Evolutionary conservation across 2,888 invertebrate genomes (phyloP), one percentile per base, ranked within the genome.

Genomic region (Drosophila barbarae): DNA sequence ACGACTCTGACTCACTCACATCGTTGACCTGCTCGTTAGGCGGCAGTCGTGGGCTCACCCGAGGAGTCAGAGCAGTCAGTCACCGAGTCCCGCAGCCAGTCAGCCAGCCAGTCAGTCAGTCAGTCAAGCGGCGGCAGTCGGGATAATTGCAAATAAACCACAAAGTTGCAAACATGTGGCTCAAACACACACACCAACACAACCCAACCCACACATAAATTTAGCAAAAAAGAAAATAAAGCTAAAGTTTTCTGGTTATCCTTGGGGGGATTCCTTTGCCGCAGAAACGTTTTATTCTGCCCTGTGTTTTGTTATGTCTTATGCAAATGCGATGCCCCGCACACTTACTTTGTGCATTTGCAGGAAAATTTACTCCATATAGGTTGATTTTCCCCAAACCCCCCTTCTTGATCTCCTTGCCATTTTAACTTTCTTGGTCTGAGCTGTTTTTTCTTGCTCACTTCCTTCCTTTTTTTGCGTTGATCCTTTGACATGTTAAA

Each of bases 401-500:
- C 21, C 68, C 32, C 50, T 66, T 35, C 42, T 46, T 28, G 52
- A 46, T 59, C 61, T 50, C 51, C 67, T 34, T 46, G 47, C 50
- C 69, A 38, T 69, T 47, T 50, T 38, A 47, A 42, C 69, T 68
- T 53, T 26, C 41, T 42, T 65, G 42, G 38, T 36, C 32, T 58
- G 51, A 52, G 28, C 50, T 30, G 50, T 35, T 56, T 44, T 53
- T 53, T 59, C 46, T 47, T 15, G 10, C 13, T 32, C 23, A 9
- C 23, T 42, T 42, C 2, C 23, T 1, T 41, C 0, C 7, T 39
- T 39, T 55, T 64, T 69, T 71, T 70, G 39, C 67, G 51, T 78
- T 86, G 83, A 82, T 86, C 80, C 86, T 86, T 84, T 81, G 81
- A 81, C 86, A 84, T 84, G 82, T 72, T 78, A 78, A 85, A 76